Evolutionary conservation across 2,797 vertebrate species (phyloP), one percentile per base, ranked within the genome.

Genomic region (Hypotaenidia okinawae): DNA sequence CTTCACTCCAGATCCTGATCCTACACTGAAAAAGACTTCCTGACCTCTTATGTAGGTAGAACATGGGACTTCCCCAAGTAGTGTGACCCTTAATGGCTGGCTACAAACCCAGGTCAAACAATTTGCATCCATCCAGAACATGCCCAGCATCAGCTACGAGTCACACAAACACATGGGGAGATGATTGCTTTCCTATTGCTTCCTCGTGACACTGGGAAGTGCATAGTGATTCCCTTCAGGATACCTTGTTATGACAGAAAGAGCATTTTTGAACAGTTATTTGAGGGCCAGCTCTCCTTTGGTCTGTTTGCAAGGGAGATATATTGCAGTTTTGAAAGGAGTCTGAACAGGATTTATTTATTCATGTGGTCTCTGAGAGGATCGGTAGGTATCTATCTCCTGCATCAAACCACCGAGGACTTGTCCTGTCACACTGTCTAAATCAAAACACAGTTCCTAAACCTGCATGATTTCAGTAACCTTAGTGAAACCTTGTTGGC

Each of bases 401-500:
- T 80, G 22, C 64, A 78, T 45, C 1, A 0, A 78, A 45, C 45
- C 75, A 69, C 59, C 32, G 59, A 92, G 35, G 57, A 74, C 68
- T 92, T 89, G 41, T 75, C 43, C 59, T 92, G 81, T 87, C 89
- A 95, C 61, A 62, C 39, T 54, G 35, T 59, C 79, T 76, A 61
- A 94, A 96, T 90, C 33, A 89, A 96, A 97, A 84, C 64, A 73
- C 70, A 90, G 68, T 41, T 88, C 33, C 74, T 70, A 69, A 82
- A 96, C 76, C 81, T 82, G 24, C 33, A 16, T 39, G 63, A 93
- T 88, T 93, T 84, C 70, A 87, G 22, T 81, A 94, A 95, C 92
- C 89, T 95, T 57, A 57, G 72, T n/a, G 73, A 57, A 93, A 54
- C 58, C 66, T 85, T 87, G 80, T 73, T 94, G 87, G 73, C 70